Percentiles rank a stretch among this genome's conserved stretches.
phyloP scores from a whole-genome alignment of 2,113 vertebrate genomes.

The Chelonoidis abingdonii region DNA sequence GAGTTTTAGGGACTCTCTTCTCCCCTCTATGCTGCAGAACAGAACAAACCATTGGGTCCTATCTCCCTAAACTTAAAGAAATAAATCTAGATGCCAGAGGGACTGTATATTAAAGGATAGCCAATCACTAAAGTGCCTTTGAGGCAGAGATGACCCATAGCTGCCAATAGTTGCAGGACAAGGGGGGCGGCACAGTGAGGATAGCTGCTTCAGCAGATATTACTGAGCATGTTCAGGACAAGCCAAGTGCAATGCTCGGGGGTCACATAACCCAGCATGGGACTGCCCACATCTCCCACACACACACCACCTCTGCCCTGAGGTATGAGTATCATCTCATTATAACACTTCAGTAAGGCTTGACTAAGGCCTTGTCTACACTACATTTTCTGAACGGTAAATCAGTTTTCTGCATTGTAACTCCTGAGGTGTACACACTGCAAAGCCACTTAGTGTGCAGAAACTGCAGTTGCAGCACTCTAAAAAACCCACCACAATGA shows the following conservation, averaged over 20 bases:
- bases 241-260: no score
- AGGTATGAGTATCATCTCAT: background rate
- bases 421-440: no score
- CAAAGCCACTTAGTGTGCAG: no score
- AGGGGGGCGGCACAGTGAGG: no score
- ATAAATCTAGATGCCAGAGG: background rate
- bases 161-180: rapidly evolving
- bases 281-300: no score
- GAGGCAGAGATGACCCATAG: background rate
- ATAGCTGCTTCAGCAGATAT: no score
- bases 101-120: background rate
- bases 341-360: background rate
- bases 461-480: no score
- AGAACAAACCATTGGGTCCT: background rate
- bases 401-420: background rate
- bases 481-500: no score
- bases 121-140: background rate
- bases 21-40: background rate
- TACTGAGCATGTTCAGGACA: no score
- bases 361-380: background rate
- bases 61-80: background rate
- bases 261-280: no score
- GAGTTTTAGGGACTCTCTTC: background rate
- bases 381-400: no score
- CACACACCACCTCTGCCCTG: background rate